Evolutionary conservation across 2,113 vertebrate genomes (phyloP).

Genomic region (Engraulis encrasicolus): DNA sequence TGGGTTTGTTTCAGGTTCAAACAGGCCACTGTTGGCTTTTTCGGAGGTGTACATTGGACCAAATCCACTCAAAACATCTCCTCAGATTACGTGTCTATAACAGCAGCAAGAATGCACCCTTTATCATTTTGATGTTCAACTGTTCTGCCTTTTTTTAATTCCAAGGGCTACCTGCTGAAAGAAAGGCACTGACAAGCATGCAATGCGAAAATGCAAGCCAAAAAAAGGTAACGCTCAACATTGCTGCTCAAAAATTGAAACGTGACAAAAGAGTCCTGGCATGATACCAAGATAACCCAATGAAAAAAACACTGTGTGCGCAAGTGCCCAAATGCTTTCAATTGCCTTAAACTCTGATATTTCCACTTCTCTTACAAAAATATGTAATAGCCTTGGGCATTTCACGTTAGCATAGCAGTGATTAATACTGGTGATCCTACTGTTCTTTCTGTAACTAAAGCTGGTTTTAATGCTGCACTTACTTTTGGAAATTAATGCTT

Average conservation of each 20-base stretch:
- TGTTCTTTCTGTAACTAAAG: neutral
- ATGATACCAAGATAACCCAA: neutral
- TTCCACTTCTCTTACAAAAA: neutral
- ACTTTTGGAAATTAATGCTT: neutral
- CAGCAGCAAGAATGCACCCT: neutral
- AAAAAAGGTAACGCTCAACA: no score
- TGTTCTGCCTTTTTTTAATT: neutral
- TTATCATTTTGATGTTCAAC: neutral
- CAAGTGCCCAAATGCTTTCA: no score
- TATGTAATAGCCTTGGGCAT: neutral
- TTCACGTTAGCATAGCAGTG: neutral
- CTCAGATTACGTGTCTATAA: no score
- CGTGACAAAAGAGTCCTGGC: neutral
- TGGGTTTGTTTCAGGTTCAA: conserved; percentile 32
- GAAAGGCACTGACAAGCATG: neutral
- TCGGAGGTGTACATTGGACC: no score
- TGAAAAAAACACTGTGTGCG: neutral
- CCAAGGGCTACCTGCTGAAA: neutral
- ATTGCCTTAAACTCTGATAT: neutral
- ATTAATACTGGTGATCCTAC: neutral
- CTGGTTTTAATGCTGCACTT: neutral
- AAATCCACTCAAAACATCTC: neutral
- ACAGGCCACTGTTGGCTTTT: no score
- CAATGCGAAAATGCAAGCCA: neutral
- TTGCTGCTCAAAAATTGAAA: neutral